Evolutionary conservation across 2,113 vertebrate species (phyloP).

Genomic region (Python bivittatus): DNA sequence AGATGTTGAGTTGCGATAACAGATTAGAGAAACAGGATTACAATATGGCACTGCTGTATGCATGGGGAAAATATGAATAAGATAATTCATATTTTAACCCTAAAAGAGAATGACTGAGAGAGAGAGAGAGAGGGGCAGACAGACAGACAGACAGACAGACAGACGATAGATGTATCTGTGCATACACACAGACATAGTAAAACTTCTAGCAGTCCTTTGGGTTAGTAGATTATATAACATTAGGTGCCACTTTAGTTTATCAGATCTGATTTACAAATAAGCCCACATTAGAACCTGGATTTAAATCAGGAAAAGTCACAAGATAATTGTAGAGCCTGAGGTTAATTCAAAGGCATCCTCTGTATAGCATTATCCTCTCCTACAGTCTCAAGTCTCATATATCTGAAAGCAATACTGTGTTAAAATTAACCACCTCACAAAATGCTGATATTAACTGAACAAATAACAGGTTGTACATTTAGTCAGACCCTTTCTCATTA

Average conservation of each 20-base stretch:
- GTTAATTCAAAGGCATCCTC: neutral
- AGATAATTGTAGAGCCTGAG: neutral
- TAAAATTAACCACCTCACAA: neutral
- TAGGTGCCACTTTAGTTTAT: neutral
- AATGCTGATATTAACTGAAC: neutral
- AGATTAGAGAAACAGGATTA: conserved; percentile 13
- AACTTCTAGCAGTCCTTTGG: neutral
- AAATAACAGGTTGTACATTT: neutral
- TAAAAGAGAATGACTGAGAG: neutral
- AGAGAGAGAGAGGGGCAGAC: too few species aligned
- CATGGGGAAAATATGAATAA: neutral
- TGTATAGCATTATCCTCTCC: neutral
- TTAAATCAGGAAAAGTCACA: neutral
- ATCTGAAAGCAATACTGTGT: neutral
- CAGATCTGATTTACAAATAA: neutral
- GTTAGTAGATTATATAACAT: neutral
- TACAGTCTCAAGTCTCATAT: neutral
- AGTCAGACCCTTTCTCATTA: neutral
- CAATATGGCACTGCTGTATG: neutral
- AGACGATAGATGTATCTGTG: neutral
- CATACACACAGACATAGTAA: neutral
- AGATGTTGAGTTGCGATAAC: conserved; percentile 11
- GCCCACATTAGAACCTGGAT: neutral
- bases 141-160: neutral
- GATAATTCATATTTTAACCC: neutral